Conservation (phyloP, 2,797 vertebrate genomes). For the Chelon labrosus region DNA sequence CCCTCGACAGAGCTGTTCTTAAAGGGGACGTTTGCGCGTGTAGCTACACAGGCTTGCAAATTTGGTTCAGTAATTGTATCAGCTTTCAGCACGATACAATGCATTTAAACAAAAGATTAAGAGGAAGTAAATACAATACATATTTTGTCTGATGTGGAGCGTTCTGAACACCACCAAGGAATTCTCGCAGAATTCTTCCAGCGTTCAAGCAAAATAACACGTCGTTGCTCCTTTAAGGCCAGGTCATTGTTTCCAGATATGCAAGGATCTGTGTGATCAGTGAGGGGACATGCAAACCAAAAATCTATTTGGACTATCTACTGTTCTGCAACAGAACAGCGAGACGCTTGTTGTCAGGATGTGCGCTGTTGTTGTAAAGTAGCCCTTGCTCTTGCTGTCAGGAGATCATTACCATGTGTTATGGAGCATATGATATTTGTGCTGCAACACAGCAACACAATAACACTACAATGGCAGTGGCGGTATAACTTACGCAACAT, state of each 20-base stretch:
- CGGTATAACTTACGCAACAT: not conserved
- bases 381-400: not conserved
- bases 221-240: conserved; percentile 16
- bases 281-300: not conserved
- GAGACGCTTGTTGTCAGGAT: not conserved
- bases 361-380: not conserved
- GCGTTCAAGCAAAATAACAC: not conserved
- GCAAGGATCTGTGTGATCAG: not conserved
- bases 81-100: not conserved
- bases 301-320: not conserved
- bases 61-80: not conserved
- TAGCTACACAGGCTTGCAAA: not conserved
- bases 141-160: not conserved
- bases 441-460: not conserved
- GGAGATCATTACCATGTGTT: not conserved
- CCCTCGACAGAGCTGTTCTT: conserved; percentile 37
- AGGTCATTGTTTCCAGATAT: not conserved
- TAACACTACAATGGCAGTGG: not conserved
- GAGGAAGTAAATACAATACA: not conserved
- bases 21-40: conserved; percentile 37
- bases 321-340: not conserved
- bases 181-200: no score
- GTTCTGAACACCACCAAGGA: not conserved
- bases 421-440: not conserved
- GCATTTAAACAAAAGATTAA: not conserved